Percentiles rank a stretch among this genome's conserved stretches.
phyloP scores from a whole-genome alignment of 2,113 vertebrate genomes.

The Cyprinodon brontotheroides region DNA sequence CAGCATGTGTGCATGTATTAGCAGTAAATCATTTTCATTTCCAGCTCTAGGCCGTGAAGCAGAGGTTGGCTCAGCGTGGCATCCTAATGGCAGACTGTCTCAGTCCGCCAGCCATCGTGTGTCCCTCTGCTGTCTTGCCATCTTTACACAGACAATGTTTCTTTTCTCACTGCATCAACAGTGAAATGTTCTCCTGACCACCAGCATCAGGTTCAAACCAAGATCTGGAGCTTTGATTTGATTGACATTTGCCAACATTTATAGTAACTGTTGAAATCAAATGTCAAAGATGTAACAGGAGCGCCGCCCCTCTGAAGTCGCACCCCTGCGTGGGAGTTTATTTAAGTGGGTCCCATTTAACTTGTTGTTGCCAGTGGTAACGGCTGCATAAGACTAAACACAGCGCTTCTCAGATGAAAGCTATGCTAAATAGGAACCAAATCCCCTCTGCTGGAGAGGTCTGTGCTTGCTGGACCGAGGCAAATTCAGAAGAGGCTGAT shows the following conservation, averaged over 20 bases:
- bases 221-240: background rate
- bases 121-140: constrained; percentile 43
- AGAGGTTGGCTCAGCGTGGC: constrained; percentile 63
- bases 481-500: too few species aligned
- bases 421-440: too few species aligned
- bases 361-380: too few species aligned
- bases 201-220: constrained; percentile 11
- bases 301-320: too few species aligned
- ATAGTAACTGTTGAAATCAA: too few species aligned
- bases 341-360: too few species aligned
- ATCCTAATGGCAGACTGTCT: constrained; percentile 69
- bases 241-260: background rate
- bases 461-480: too few species aligned
- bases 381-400: too few species aligned
- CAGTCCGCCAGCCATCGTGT: constrained; percentile 32
- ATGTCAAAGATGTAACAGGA: too few species aligned
- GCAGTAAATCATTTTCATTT: constrained; percentile 62
- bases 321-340: too few species aligned
- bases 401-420: too few species aligned
- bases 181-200: constrained; percentile 31
- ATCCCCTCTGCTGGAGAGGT: too few species aligned
- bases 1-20: constrained; percentile 37
- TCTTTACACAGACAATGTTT: constrained; percentile 24
- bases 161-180: constrained; percentile 3
- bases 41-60: constrained; percentile 66